phyloP scores from a whole-genome alignment of 2,888 invertebrate genomes.

The Herminia tarsipennalis region DNA sequence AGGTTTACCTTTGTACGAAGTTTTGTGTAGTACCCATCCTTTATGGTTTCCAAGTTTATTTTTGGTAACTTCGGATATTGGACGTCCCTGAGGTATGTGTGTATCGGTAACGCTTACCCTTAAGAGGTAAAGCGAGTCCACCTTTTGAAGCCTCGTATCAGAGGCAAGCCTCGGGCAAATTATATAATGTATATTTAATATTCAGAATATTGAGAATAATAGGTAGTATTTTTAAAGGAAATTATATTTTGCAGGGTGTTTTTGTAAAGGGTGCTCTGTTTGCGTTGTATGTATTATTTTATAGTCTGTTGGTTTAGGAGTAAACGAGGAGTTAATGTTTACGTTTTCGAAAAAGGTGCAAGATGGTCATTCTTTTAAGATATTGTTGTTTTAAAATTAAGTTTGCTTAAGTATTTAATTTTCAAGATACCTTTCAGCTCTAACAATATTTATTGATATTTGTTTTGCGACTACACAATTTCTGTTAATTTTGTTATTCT shows the following conservation, averaged over 20 bases:
- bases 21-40: slow-evolving; percentile 29
- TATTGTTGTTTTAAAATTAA: too few relatives aligned
- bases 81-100: slow-evolving; percentile 28
- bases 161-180: slow-evolving; percentile 16
- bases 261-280: background rate
- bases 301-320: background rate
- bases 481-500: too few relatives aligned
- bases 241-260: background rate
- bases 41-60: slow-evolving; percentile 38
- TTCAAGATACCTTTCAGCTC: too few relatives aligned
- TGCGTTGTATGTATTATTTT: background rate
- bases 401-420: too few relatives aligned
- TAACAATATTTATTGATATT: too few relatives aligned
- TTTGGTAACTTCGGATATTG: slow-evolving; percentile 33
- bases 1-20: slow-evolving; percentile 26
- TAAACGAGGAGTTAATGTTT: background rate
- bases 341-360: background rate
- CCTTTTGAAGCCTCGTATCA: slow-evolving; percentile 23
- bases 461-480: too few relatives aligned
- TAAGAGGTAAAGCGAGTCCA: slow-evolving; percentile 14
- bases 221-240: background rate
- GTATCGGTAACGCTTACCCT: slow-evolving; percentile 28
- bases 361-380: too few relatives aligned
- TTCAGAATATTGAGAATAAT: background rate
- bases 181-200: slow-evolving; percentile 14